Base-by-base conservation (phyloP, 2,888 invertebrate genomes). In the Patella pellucida region DNA sequence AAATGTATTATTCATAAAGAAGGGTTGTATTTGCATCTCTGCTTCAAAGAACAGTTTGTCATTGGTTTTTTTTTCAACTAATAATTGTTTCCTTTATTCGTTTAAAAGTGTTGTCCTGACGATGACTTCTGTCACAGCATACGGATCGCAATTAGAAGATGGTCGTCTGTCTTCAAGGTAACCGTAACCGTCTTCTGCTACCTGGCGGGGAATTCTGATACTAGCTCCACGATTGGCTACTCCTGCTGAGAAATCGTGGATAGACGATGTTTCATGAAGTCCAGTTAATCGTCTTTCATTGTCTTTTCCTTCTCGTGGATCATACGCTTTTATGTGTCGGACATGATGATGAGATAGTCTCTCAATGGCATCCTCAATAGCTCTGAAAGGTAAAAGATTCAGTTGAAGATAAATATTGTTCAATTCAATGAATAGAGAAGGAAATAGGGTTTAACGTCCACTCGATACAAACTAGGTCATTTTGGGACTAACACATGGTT, bases 221-320 rank as follows among this genome's bases (percentile, higher is more conserved):
- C 97, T 97, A 91, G 95, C 95, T 71, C 96, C 97, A 82, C 98
- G 95, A 92, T 97, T 97, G 68, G 98, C 98, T 12, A 98, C 97
- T 74, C 94, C 91, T 72, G 96, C 95, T 85, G 97, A 97, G 92
- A 99, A 99, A 91, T 98, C 97, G 90, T 97, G 95, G 91, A 99
- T 98, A 86, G 95, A 96, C 87, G 98, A 97, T 3, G 99, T 99
- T 92, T 99, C 99, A 91, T 97, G 97, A 85, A 93, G 94, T 77
- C 99, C 99, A n/a, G 90, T 99, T 79, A 99, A 93, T 82, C 99
- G 94, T 81, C 98, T 94, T 91, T 96, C 97, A 92, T 99, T 99
- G 93, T 99, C 99, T 91, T 95, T 95, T 78, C 99, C 99, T 87
- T 96, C 95, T 82, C 96, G 95, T 15, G 98, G 98, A 92, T 99